Evolutionary conservation across 2,797 vertebrate species (phyloP), one percentile per base, ranked within the genome.

Genomic region (Coracias cyanogaster): DNA sequence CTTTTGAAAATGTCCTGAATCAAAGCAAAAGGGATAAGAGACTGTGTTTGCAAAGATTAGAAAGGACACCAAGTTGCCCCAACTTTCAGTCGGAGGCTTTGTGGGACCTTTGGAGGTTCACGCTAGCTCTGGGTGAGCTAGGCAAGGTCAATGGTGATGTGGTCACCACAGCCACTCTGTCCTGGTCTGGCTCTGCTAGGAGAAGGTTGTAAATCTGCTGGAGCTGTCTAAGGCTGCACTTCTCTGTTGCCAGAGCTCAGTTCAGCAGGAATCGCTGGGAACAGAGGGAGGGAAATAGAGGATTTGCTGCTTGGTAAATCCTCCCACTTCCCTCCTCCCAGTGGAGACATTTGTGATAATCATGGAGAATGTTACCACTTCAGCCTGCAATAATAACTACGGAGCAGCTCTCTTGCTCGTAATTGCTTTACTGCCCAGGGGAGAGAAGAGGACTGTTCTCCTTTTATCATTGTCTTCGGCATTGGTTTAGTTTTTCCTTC

Each of bases 271-370:
- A 54, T 79, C 2, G 1, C 72, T 48, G 52, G 66, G 46, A 90
- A 79, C 0, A 57, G 54, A n/a, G 58, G 82, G 61, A 93, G 82
- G 91, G 57, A 90, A 91, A 62, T 48, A 0, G 9, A 90, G 77
- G 83, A 73, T 90, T 90, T 93, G 89, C 88, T 93, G 94, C 86
- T 78, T 71, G 94, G 91, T 86, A 87, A 94, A 87, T 94, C 92
- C 90, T 96, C 91, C 94, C 93, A 86, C 92, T 84, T 82, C 10
- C 64, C 67, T 96, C 90, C 87, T 96, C 91, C 91, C 86, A 48
- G 74, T 5, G 87, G 93, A 88, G 85, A 65, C 89, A 77, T 94
- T 91, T 93, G 92, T 92, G 90, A 85, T 95, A 57, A 90, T 92
- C 83, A 49, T 41, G 93, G 93, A 57, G 86, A 91, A 17, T 10